phyloP scores from a whole-genome alignment of 2,797 vertebrate genomes.

The Lutjanus argentimaculatus region DNA sequence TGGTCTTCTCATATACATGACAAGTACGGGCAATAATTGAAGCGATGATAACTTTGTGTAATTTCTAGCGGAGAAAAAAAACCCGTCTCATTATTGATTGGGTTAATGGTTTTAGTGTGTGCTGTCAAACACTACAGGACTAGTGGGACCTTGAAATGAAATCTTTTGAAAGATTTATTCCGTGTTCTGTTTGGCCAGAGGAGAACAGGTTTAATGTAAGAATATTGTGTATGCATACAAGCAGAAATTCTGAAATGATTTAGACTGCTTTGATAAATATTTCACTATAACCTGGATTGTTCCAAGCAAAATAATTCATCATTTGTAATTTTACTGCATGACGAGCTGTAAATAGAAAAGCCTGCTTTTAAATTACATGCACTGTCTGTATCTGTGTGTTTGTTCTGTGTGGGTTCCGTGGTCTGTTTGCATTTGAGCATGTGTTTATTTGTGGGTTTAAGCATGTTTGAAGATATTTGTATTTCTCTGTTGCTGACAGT shows the following conservation, averaged over 20 bases:
- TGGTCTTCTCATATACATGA: slow-evolving; percentile 25
- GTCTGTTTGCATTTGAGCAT: slow-evolving; percentile 37
- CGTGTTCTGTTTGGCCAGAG: not conserved
- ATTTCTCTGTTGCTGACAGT: slow-evolving; percentile 76
- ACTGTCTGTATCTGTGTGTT: not conserved
- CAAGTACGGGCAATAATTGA: slow-evolving; percentile 18
- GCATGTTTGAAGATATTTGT: slow-evolving; percentile 75
- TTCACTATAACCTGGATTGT: not conserved
- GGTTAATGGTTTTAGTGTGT: slow-evolving; percentile 39
- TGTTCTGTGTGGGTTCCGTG: slow-evolving; percentile 19
- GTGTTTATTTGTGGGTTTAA: slow-evolving; percentile 65
- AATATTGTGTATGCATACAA: not conserved
- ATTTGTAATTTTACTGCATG: slow-evolving; percentile 1
- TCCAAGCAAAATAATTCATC: slow-evolving; percentile 7
- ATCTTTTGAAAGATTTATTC: slow-evolving; percentile 11
- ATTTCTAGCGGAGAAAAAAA: slow-evolving; percentile 30
- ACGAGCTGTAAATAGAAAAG: slow-evolving; percentile 23
- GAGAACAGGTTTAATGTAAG: not conserved
- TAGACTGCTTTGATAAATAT: slow-evolving; percentile 1
- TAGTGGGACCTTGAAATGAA: slow-evolving; percentile 36
- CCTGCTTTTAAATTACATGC: slow-evolving; percentile 28
- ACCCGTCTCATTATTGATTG: slow-evolving; percentile 37
- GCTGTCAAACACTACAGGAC: slow-evolving; percentile 43
- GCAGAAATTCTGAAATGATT: not conserved
- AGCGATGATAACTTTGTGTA: slow-evolving; percentile 20